phyloP scores from a whole-genome alignment of 1,140 invertebrate species.

The Telenomus remus region DNA sequence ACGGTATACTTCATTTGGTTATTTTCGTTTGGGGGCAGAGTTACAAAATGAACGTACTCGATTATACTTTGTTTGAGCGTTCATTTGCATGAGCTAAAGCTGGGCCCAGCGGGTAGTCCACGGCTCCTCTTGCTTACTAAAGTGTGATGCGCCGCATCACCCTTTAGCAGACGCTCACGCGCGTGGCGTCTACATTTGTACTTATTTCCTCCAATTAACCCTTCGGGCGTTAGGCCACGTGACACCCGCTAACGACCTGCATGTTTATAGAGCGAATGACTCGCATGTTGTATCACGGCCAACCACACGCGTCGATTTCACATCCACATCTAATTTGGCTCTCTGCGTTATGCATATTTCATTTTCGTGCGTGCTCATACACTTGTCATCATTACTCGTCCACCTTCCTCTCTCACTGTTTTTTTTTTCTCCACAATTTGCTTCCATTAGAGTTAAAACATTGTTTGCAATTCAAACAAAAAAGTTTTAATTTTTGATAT shows the following conservation, averaged over 20 bases:
- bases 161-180: conserved; percentile 29
- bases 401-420: background rate
- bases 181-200: conserved; percentile 62
- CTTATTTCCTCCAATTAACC: conserved; percentile 76
- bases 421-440: conserved; percentile 7
- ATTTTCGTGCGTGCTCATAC: conserved; percentile 51
- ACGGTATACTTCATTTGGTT: background rate
- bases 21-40: background rate
- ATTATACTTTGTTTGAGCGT: conserved; percentile 49
- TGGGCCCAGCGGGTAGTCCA: conserved; percentile 60
- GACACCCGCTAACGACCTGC: conserved; percentile 72
- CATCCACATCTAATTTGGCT: conserved; percentile 50
- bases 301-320: conserved; percentile 55
- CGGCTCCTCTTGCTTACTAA: conserved; percentile 33
- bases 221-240: conserved; percentile 71
- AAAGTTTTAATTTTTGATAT: too few species aligned
- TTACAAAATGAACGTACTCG: conserved; percentile 32
- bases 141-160: conserved; percentile 45
- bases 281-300: conserved; percentile 47
- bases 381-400: conserved; percentile 15
- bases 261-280: conserved; percentile 68
- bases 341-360: conserved; percentile 55
- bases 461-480: background rate
- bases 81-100: conserved; percentile 64
- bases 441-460: background rate